These are phyloP conservation scores for Euplagia quadripunctaria DNA, from an alignment of 2,888 invertebrate genomes.

Conservation along the genomic window DNA sequence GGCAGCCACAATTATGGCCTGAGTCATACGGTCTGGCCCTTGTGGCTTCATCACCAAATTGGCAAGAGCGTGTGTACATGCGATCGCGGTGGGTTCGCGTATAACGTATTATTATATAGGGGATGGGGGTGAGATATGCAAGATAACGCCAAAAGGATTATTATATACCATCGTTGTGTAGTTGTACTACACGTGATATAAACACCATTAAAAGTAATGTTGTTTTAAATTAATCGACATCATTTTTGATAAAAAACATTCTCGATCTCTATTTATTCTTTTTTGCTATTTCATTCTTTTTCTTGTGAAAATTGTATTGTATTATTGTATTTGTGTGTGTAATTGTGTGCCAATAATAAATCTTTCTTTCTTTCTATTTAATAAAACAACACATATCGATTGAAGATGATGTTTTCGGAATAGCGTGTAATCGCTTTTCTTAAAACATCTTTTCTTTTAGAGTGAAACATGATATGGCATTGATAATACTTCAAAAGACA, in stretches of 20 bases:
- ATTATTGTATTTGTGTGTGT: too few relatives aligned
- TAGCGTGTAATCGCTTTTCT: too few relatives aligned
- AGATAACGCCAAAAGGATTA: slow-evolving; percentile 33
- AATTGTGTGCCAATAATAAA: too few relatives aligned
- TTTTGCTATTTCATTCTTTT: too few relatives aligned
- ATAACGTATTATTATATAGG: slow-evolving; percentile 58
- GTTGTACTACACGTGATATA: neutral
- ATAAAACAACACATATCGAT: too few relatives aligned
- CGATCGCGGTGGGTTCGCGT: slow-evolving; percentile 45
- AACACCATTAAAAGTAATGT: neutral
- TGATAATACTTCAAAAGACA: neutral
- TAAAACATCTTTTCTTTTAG: neutral
- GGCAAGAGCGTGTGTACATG: slow-evolving; percentile 51
- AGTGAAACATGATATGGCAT: neutral
- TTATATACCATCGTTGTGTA: slow-evolving; percentile 5
- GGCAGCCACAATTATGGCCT: slow-evolving; percentile 56
- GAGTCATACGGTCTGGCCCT: slow-evolving; percentile 34
- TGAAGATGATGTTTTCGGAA: too few relatives aligned
- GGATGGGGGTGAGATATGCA: slow-evolving; percentile 39
- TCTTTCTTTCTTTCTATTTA: too few relatives aligned
- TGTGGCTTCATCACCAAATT: slow-evolving; percentile 59
- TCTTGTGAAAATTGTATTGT: too few relatives aligned
- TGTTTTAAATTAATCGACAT: neutral
- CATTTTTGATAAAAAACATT: too few relatives aligned
- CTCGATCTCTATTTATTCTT: too few relatives aligned